Base-by-base conservation (phyloP, 2,797 vertebrate species). In the Gambusia yucatana region DNA sequence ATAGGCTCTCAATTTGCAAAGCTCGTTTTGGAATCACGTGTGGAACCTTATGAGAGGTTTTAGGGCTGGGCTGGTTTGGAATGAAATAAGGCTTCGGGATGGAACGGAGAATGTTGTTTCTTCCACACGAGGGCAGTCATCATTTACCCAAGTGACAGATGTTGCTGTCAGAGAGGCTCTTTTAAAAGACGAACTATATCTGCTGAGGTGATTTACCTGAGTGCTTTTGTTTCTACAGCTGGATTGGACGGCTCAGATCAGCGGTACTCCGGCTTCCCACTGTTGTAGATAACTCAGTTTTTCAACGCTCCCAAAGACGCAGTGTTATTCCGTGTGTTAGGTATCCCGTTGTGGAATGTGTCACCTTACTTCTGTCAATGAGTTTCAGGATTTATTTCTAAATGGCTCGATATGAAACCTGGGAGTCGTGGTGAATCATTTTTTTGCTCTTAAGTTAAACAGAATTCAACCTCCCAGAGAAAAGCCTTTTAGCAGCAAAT, bases 41-140 rank as follows among this genome's bases (percentile, higher is more conserved):
- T 73, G 11, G 67, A 61, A 28, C 72, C 7, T 14, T 52, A 2
- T 72, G 46, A 80, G 50, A 74, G 33, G 7, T 72, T 85, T 74
- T 69, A 30, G 16, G 46, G 8, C 52, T 52, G 28, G 44, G 73
- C 8, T 75, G 0, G 9, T 76, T 65, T 77, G 22, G 39, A 33
- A 77, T 65, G 73, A 50, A 11, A 36, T 16, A 10, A n/a, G 9
- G 25, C 20, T 79, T 50, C n/a, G 73, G 22, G 30, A 67, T 41
- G n/a, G 36, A 77, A 36, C 30, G 48, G 44, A 76, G 73, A 81
- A 67, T 73, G 82, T 81, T 71, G 41, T 86, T 90, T 80, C 82
- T 70, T 90, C 94, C 94, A 94, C 94, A 92, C 13, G 95, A 92
- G 91, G 96, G 95, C 95, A 94, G 91, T 94, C 92, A 89, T 87